Base-by-base conservation (phyloP, 2,797 vertebrate species). In the Phoebastria nigripes region DNA sequence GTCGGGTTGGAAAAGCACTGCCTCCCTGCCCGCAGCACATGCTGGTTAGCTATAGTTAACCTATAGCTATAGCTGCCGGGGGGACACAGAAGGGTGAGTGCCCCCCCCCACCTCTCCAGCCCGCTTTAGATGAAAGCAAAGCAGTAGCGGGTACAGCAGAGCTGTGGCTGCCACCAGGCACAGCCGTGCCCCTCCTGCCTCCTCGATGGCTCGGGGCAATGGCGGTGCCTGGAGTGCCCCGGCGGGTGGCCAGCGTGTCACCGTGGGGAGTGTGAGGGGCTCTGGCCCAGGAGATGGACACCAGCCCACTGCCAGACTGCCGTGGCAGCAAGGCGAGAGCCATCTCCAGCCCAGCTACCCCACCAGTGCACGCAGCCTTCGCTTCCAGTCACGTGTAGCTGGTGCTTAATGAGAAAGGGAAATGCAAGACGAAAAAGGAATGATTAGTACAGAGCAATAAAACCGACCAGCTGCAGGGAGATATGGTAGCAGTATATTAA, bases 221-320 rank as follows among this genome's bases (percentile, higher is more conserved):
- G 47, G 55, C 1, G 2, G 16, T 98, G 97, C 77, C 97, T 95
- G n/a, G 98, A 98, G 81, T 98, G 99, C 96, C 98, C 98, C 58
- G 98, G 98, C 82, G 98, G 98, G 97, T 98, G 99, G 96, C 97
- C 98, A 98, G 98, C 98, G 99, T 97, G 54, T 96, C 91, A 85
- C 37, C 42, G 70, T 4, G 3, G 55, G 65, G 46, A 39, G 8
- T 3, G 0, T 29, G 59, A 14, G 17, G 25, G 19, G 90, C 93
- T 94, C 51, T n/a, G 28, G 16, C 24, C 21, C 59, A 31, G 25
- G 37, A 9, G 17, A 15, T 15, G 42, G 69, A 20, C 39, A 47
- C 25, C 49, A 58, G n/a, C 42, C 15, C 7, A 7, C 49, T 58
- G 41, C 55, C 44, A 51, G 52, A 39, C 69, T 20, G 6, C 42